phyloP scores from a whole-genome alignment of 2,888 invertebrate species.

The Diloba caeruleocephala region DNA sequence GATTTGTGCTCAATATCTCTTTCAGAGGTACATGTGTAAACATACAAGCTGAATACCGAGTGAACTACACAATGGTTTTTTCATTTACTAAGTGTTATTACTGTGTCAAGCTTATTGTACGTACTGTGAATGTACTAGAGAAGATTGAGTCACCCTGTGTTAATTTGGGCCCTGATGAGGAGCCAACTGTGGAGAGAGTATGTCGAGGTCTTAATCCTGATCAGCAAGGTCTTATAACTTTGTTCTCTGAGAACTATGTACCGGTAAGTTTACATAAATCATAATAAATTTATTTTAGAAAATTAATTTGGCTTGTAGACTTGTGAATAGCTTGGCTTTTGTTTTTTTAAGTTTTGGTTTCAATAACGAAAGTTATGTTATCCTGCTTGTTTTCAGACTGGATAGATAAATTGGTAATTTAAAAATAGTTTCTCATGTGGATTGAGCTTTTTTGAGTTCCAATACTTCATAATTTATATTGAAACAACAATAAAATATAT shows the following conservation, averaged over 20 bases:
- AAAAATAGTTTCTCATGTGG: too few species aligned
- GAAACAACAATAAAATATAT: too few species aligned
- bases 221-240: conserved; percentile 94
- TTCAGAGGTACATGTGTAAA: conserved; percentile 92
- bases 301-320: neutral
- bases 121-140: conserved; percentile 96
- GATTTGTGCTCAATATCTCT: conserved; percentile 1
- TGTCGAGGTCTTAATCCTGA: conserved; percentile 93
- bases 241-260: conserved; percentile 96
- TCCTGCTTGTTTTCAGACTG: too few species aligned
- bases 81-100: conserved; percentile 92
- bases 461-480: too few species aligned
- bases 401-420: too few species aligned
- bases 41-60: conserved; percentile 92
- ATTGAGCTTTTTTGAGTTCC: neutral
- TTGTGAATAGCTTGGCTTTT: too few species aligned
- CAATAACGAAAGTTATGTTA: too few species aligned
- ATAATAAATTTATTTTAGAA: neutral
- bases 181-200: conserved; percentile 93
- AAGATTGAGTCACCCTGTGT: conserved; percentile 96
- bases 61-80: conserved; percentile 96
- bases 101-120: conserved; percentile 95
- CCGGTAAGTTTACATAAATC: conserved; percentile 86
- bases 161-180: conserved; percentile 90
- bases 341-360: too few species aligned